A percentile compares a stretch with the other conserved stretches of the same genome.
phyloP scores from a whole-genome alignment of 2,113 vertebrate species.

The Microcebus griseorufus region DNA sequence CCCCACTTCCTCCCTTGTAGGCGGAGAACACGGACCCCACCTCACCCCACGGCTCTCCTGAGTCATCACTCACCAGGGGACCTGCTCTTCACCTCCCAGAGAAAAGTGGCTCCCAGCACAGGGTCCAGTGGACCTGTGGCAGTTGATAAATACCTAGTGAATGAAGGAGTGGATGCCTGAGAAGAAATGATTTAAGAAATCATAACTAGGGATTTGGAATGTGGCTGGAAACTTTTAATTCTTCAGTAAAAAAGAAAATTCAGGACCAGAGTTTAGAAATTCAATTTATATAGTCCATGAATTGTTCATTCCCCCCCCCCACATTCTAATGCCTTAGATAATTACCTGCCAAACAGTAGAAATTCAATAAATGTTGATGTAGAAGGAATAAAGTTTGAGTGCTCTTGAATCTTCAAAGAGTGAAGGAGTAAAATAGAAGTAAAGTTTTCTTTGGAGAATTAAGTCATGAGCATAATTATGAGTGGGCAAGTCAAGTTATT shows the following conservation, averaged over 20 bases:
- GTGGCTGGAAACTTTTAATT: neutral
- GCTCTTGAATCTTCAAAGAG: neutral
- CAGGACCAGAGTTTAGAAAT: neutral
- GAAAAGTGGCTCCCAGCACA: neutral
- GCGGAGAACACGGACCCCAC: neutral
- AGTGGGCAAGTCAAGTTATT: too few species aligned
- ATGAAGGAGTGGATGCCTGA: neutral
- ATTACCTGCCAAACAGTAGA: neutral
- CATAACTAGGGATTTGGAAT: neutral
- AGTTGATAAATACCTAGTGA: too few species aligned
- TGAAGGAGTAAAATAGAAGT: neutral
- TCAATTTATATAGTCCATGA: neutral
- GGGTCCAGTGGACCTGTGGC: too few species aligned
- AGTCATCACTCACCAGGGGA: rapidly evolving
- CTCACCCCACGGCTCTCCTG: too few species aligned
- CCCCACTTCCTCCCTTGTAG: rapidly evolving
- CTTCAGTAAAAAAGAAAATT: neutral
- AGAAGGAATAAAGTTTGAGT: neutral
- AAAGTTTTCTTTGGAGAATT: neutral
- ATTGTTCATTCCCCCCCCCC: neutral
- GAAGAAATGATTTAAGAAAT: neutral
- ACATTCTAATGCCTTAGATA: neutral
- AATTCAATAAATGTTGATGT: neutral
- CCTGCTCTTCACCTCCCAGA: neutral
- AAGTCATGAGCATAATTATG: neutral